Evolutionary conservation across 2,888 invertebrate genomes (phyloP).

Genomic region (Acanthopleura granulata): DNA sequence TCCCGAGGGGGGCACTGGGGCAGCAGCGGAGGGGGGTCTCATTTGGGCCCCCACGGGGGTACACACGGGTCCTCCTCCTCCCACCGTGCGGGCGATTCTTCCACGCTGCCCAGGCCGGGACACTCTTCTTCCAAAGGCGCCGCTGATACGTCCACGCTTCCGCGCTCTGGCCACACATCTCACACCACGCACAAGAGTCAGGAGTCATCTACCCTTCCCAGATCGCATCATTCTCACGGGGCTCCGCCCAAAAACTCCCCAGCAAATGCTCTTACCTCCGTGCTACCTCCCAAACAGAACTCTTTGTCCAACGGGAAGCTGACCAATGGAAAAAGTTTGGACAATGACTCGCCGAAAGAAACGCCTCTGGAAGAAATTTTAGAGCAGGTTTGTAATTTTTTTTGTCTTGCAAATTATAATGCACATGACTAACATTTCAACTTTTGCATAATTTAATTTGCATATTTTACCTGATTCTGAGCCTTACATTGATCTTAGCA

Average conservation of each 20-base stretch:
- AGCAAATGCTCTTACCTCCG: not conserved
- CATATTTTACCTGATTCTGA: no score
- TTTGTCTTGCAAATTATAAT: no score
- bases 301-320: not conserved
- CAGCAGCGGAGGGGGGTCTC: not conserved
- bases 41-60: not conserved
- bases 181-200: not conserved
- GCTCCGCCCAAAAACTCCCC: not conserved
- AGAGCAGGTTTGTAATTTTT: not conserved
- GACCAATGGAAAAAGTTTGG: not conserved
- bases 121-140: not conserved
- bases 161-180: not conserved
- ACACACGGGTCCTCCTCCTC: not conserved
- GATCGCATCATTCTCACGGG: not conserved
- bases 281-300: slow-evolving; percentile 4
- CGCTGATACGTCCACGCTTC: not conserved
- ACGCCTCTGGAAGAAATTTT: slow-evolving; percentile 13
- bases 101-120: not conserved
- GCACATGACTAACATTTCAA: no score
- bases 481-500: no score
- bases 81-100: not conserved
- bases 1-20: not conserved
- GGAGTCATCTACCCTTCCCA: slow-evolving; percentile 4
- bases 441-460: no score
- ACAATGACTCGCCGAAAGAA: slow-evolving; percentile 6